Base-by-base conservation (phyloP, 2,888 invertebrate genomes). In the Agrochola litura region DNA sequence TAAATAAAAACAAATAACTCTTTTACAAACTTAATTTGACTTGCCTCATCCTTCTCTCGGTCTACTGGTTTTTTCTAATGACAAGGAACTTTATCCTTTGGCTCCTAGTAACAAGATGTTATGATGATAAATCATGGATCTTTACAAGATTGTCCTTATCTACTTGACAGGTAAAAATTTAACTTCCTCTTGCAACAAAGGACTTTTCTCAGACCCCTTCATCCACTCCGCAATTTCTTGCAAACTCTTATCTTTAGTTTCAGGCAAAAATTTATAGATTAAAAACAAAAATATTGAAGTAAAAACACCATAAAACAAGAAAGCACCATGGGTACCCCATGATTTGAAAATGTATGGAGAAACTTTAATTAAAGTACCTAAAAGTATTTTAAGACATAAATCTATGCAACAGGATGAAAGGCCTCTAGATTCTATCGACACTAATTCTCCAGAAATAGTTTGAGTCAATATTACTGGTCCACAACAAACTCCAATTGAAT, bases 381-480 rank as follows among this genome's bases (percentile, higher is more conserved):
- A 75, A 37, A 84, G 70, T 66, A 71, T 73, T 46, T 88, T 83
- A 16, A 86, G 88, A 16, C 82, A 76, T 25, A 90, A 66, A 8
- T 88, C 86, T 9, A 89, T 88, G 5, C 82, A 86, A 63, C 89
- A 85, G 0, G 82, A 82, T 2, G 83, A 81, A 12, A 86, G 56
- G 12, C 69, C 77, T 73, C 87, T 84, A 69, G 78, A 88, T 60
- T 83, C 84, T 22, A 91, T 68, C 0, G 91, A 90, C 1, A 90
- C 85, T 65, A 92, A 76, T 75, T 92, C 92, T 0, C 88, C 90
- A 14, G 84, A 85, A 52, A 91, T 87, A 0, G 89, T 87, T 8
- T 88, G 83, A 0, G 89, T 77, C 41, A 92, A 66, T n/a, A 92
- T 92, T 54, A 91, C 86, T 0, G 92, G 91, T 12, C 94, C 94